A percentile compares a stretch with the other conserved stretches of the same genome.
Evolutionary conservation across 2,797 vertebrate species (phyloP).

Genomic region (Philypnodon macrostomus): DNA sequence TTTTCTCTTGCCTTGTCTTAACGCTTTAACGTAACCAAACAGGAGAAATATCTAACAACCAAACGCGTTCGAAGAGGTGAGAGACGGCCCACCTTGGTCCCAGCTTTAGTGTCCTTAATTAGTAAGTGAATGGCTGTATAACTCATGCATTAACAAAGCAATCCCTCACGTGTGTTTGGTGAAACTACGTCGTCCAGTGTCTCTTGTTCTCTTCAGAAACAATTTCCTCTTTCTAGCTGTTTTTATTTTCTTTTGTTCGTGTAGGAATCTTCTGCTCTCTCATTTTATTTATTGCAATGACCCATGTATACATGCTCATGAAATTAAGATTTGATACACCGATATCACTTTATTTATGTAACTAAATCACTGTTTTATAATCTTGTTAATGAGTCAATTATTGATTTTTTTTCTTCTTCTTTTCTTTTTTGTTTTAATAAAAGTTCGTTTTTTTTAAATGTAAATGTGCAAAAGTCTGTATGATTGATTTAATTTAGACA

Average conservation of each 20-base stretch:
- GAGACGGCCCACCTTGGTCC: conserved; percentile 92
- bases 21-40: conserved; percentile 99
- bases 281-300: conserved; percentile 99
- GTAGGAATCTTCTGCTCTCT: conserved; percentile 89
- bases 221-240: conserved; percentile 84
- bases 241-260: conserved; percentile 54
- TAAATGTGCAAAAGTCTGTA: conserved; percentile 25
- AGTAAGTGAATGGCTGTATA: conserved; percentile 97
- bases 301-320: conserved; percentile 99
- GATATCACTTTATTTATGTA: conserved; percentile 99
- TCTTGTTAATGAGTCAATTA: conserved; percentile 99
- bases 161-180: conserved; percentile 86
- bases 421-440: conserved; percentile 94
- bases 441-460: conserved; percentile 94
- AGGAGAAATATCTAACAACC: conserved; percentile 99
- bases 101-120: conserved; percentile 96
- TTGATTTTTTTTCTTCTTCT: conserved; percentile 72
- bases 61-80: conserved; percentile 88
- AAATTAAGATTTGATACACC: conserved; percentile 99
- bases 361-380: conserved; percentile 99
- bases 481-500: too few relatives aligned
- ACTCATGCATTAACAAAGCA: conserved; percentile 95
- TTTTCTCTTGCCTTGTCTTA: conserved; percentile 99
- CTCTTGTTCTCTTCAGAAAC: conserved; percentile 92
- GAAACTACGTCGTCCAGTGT: conserved; percentile 91